phyloP scores from a whole-genome alignment of 1,140 invertebrate species.

The Lepeophtheirus salmonis region DNA sequence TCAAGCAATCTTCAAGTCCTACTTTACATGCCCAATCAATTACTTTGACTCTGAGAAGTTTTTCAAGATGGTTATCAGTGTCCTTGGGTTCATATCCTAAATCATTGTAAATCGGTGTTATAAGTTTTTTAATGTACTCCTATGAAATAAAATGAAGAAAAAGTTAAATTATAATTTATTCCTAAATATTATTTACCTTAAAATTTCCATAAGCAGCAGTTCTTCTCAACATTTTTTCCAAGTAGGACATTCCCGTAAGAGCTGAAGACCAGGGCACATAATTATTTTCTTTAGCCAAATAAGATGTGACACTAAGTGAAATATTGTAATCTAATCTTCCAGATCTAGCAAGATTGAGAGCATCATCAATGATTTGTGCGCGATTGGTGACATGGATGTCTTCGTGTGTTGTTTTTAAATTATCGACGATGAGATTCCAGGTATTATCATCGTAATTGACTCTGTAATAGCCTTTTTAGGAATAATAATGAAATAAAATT shows the following conservation, averaged over 20 bases:
- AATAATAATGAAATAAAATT: background rate
- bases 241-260: conserved; percentile 24
- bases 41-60: conserved; percentile 18
- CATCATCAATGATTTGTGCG: conserved; percentile 25
- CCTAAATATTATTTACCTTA: conserved; percentile 35
- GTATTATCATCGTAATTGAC: conserved; percentile 50
- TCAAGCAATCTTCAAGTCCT: conserved; percentile 23
- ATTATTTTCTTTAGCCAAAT: conserved; percentile 14
- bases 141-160: background rate
- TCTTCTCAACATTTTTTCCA: conserved; percentile 38
- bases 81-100: conserved; percentile 17
- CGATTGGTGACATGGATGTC: conserved; percentile 25
- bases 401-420: conserved; percentile 31
- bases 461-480: conserved; percentile 36
- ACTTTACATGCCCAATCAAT: conserved; percentile 22
- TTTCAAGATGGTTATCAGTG: conserved; percentile 20
- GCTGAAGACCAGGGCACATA: conserved; percentile 18
- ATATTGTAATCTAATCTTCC: conserved; percentile 16
- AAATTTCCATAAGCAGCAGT: conserved; percentile 38
- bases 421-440: conserved; percentile 40
- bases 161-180: background rate
- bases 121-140: conserved; percentile 16
- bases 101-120: conserved; percentile 8
- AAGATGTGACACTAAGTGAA: conserved; percentile 7
- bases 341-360: conserved; percentile 28